These are phyloP conservation scores for Vanessa tameamea DNA, from an alignment of 1,140 invertebrate species.

Conservation along the genomic window DNA sequence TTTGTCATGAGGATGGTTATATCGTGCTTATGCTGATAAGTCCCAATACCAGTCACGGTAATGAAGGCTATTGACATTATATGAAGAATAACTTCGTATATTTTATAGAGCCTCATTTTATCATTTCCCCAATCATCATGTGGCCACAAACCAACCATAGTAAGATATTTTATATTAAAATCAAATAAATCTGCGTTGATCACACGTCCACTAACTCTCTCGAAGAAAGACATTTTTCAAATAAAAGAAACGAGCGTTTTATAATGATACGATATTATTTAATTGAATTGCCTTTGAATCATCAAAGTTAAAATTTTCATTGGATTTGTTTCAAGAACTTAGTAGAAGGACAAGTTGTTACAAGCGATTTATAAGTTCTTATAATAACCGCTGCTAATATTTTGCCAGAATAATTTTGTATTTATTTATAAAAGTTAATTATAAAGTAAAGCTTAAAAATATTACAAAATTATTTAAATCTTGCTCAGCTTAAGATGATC, in stretches of 20 bases:
- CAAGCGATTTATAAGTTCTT: not conserved
- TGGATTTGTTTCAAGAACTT: not conserved
- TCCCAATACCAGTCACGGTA: slow-evolving; percentile 55
- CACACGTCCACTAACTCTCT: slow-evolving; percentile 30
- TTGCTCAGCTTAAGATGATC: no score
- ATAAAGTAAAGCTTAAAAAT: no score
- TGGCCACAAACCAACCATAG: slow-evolving; percentile 64
- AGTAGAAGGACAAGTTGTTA: not conserved
- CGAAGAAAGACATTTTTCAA: slow-evolving; percentile 45
- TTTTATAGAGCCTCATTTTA: slow-evolving; percentile 46
- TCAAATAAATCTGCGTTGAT: slow-evolving; percentile 52
- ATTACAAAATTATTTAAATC: no score
- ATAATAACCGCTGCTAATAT: not conserved
- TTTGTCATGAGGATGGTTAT: slow-evolving; percentile 50
- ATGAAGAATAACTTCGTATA: slow-evolving; percentile 52
- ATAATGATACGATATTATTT: not conserved
- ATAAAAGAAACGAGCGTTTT: slow-evolving; percentile 18
- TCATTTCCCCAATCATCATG: slow-evolving; percentile 43
- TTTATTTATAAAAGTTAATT: no score
- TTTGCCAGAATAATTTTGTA: no score
- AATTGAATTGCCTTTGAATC: slow-evolving; percentile 11
- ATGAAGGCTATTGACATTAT: slow-evolving; percentile 51
- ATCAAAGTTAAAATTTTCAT: slow-evolving; percentile 8
- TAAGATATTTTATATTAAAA: slow-evolving; percentile 65
- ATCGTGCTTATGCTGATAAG: slow-evolving; percentile 49